Conservation (phyloP, 2,113 vertebrate species). For the Solea senegalensis region DNA sequence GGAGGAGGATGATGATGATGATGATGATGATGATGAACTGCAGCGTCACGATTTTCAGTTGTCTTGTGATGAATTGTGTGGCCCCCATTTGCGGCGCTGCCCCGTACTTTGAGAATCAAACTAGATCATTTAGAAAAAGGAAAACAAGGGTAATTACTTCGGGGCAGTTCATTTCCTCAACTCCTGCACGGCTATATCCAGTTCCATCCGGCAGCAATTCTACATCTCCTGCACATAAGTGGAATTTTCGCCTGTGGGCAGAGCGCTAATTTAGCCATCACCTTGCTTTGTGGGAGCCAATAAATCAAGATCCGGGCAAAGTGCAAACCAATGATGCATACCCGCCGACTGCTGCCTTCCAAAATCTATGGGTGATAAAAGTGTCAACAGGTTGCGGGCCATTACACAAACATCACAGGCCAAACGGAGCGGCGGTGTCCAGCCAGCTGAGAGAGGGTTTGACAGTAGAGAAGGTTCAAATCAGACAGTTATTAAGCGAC, state of each 20-base stretch:
- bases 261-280: slow-evolving; percentile 75
- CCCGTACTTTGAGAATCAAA: slow-evolving; percentile 9
- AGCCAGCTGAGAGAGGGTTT: slow-evolving; percentile 5
- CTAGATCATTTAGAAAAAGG: slow-evolving; percentile 18
- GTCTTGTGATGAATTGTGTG: no score
- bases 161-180: slow-evolving; percentile 7
- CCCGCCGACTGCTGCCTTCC: slow-evolving; percentile 40
- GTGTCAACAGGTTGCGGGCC: slow-evolving; percentile 68
- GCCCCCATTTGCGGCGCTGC: not conserved
- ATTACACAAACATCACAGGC: slow-evolving; percentile 56
- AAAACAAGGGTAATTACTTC: slow-evolving; percentile 17
- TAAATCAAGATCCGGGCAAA: slow-evolving; percentile 68
- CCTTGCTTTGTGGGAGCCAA: slow-evolving; percentile 65
- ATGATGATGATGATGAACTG: no score
- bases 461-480: not conserved
- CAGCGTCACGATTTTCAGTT: no score
- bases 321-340: slow-evolving; percentile 56
- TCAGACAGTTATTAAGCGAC: not conserved
- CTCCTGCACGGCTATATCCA: slow-evolving; percentile 25
- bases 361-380: slow-evolving; percentile 73
- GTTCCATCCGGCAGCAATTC: slow-evolving; percentile 38
- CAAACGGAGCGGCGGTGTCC: slow-evolving; percentile 10
- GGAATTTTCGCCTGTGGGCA: slow-evolving; percentile 70
- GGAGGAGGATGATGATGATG: no score
- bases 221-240: slow-evolving; percentile 57